A percentile compares a stretch with the other conserved stretches of the same genome.
phyloP scores from a whole-genome alignment of 1,140 invertebrate genomes.

The Wasmannia auropunctata region DNA sequence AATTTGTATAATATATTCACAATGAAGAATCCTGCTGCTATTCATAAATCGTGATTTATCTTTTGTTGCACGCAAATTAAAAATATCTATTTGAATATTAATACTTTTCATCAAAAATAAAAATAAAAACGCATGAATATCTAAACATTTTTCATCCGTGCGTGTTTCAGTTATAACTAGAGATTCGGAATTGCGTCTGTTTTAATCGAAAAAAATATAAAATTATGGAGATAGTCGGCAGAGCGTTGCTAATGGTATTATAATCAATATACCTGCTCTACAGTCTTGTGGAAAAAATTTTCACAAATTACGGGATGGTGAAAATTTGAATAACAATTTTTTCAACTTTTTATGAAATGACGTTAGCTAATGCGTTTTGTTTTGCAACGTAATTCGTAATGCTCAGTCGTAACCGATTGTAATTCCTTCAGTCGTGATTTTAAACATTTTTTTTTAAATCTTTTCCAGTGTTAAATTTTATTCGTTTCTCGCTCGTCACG shows the following conservation, averaged over 20 bases:
- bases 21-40: background rate
- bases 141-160: background rate
- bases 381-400: background rate
- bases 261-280: background rate
- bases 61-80: background rate
- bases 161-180: background rate
- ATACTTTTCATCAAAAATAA: background rate
- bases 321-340: background rate
- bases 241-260: too few species aligned
- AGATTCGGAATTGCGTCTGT: background rate
- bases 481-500: background rate
- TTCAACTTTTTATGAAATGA: background rate
- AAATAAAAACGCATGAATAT: background rate
- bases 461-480: background rate
- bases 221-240: background rate
- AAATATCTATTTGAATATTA: conserved; percentile 20
- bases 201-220: background rate
- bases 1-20: conserved; percentile 29
- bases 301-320: background rate
- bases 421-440: background rate
- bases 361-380: background rate
- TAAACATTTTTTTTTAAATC: background rate
- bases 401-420: background rate
- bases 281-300: background rate
- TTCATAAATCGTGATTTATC: conserved; percentile 27